phyloP scores from a whole-genome alignment of 2,113 vertebrate species.

The Aptenodytes patagonicus region DNA sequence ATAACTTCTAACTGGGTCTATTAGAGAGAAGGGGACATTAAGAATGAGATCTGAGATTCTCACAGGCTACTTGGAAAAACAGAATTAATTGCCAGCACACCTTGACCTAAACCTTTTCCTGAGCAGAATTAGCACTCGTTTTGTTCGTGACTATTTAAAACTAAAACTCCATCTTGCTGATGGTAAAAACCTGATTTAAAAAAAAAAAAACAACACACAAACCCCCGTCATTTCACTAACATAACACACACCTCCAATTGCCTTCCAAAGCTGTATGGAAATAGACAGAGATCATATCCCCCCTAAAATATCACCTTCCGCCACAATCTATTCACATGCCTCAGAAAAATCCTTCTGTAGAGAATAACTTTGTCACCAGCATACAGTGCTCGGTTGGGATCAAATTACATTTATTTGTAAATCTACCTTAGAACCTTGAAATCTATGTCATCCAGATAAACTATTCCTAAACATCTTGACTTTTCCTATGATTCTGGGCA shows the following conservation, averaged over 20 bases:
- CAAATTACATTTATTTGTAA: not conserved
- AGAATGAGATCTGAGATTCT: not conserved
- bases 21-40: not conserved
- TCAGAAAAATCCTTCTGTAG: not conserved
- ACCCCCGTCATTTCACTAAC: not conserved
- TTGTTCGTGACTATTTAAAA: not conserved
- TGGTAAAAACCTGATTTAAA: not conserved
- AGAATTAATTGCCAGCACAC: not conserved
- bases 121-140: accelerated
- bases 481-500: not conserved
- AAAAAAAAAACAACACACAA: no score
- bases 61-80: not conserved
- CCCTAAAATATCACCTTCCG: not conserved
- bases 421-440: not conserved
- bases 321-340: not conserved
- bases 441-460: not conserved
- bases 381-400: not conserved
- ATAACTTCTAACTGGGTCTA: not conserved
- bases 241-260: not conserved
- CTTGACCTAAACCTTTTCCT: not conserved
- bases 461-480: not conserved
- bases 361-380: not conserved
- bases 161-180: not conserved
- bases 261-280: not conserved
- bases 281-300: not conserved